Percentiles rank a stretch among this genome's conserved stretches.
These are phyloP conservation scores for Crotalus adamanteus DNA, from an alignment of 2,797 vertebrate genomes.

Conservation along the genomic window DNA sequence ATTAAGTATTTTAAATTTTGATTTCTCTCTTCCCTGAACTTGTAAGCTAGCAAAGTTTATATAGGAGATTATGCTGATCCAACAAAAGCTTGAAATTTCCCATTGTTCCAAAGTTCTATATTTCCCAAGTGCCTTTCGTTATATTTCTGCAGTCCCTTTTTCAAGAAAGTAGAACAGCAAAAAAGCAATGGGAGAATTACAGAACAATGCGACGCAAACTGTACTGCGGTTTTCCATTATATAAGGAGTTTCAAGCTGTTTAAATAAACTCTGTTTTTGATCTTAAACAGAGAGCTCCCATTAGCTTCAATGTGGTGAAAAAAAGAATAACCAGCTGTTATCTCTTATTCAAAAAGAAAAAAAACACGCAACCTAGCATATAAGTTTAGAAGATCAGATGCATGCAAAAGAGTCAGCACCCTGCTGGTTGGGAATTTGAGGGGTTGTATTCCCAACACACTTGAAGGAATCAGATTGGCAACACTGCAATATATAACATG, in stretches of 20 bases:
- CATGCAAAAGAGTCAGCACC: background rate
- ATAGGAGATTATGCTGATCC: slow-evolving; percentile 3
- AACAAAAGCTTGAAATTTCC: slow-evolving; percentile 7
- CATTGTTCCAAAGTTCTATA: background rate
- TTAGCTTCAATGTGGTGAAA: background rate
- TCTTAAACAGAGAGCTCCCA: background rate
- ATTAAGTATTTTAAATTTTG: background rate
- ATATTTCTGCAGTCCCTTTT: background rate
- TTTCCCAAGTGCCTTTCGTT: background rate
- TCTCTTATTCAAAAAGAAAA: background rate
- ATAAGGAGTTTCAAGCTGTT: slow-evolving; percentile 12
- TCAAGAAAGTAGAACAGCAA: slow-evolving; percentile 34
- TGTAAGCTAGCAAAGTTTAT: slow-evolving; percentile 31
- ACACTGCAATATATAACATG: background rate
- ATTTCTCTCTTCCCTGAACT: background rate
- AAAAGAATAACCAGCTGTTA: background rate
- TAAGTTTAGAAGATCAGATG: background rate
- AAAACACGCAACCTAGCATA: background rate
- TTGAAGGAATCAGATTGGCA: background rate
- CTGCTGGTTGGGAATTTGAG: background rate
- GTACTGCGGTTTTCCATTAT: background rate
- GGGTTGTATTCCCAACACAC: background rate
- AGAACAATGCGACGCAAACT: slow-evolving; percentile 32
- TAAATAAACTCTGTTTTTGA: background rate
- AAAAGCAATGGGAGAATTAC: slow-evolving; percentile 15